These are phyloP conservation scores for Chloroceryle inda DNA, from an alignment of 2,797 vertebrate species.

Conservation along the genomic window DNA sequence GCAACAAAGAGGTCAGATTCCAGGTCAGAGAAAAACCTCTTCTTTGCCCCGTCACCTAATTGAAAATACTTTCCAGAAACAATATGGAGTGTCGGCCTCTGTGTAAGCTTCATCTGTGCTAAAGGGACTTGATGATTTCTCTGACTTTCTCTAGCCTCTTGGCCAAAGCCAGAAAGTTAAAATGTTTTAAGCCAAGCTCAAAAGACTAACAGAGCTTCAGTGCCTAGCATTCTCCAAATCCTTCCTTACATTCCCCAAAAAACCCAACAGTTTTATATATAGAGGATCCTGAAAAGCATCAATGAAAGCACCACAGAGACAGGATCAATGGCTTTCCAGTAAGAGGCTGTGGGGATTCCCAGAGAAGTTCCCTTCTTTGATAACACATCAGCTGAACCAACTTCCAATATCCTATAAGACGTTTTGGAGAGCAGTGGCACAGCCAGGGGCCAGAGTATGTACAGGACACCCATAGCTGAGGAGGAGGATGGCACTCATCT, in stretches of 20 bases:
- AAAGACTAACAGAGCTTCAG: not conserved
- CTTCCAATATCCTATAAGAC: not conserved
- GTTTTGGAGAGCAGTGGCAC: not conserved
- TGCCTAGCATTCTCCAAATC: not conserved
- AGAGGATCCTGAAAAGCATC: not conserved
- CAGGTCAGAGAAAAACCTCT: not conserved
- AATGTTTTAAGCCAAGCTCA: not conserved
- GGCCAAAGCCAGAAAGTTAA: not conserved
- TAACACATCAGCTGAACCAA: not conserved
- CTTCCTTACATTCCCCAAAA: not conserved
- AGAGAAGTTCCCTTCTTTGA: not conserved
- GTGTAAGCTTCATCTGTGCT: not conserved
- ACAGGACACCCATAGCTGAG: not conserved
- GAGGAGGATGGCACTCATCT: not conserved
- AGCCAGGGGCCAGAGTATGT: not conserved
- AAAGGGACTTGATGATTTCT: not conserved
- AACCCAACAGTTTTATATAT: not conserved
- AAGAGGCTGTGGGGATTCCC: not conserved
- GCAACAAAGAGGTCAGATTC: not conserved
- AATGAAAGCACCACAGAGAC: not conserved
- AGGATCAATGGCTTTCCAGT: not conserved
- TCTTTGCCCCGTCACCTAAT: not conserved
- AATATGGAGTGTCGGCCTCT: accelerated
- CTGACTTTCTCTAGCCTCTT: not conserved
- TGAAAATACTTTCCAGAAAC: not conserved